Base-by-base conservation (phyloP, 2,888 invertebrate species). In the Gasteruption jaculator region DNA sequence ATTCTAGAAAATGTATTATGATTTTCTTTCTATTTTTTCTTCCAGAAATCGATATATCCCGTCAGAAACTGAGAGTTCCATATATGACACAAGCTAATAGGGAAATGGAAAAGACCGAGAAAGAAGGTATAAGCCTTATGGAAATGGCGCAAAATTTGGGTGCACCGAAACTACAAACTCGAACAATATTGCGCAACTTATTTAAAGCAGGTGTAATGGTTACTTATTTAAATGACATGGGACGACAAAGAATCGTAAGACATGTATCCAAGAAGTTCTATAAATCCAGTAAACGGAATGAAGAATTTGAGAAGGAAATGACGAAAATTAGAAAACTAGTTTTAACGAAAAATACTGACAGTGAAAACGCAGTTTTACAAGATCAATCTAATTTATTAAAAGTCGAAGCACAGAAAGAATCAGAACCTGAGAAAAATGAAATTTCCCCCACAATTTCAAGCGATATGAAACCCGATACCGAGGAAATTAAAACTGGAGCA, bases 181-280 rank as follows among this genome's bases (percentile, higher is more conserved):
- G 80, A 2, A 69, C 73, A 4, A 53, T 75, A 22, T 38, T 74
- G n/a, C 72, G 77, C 22, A 74, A 73, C 49, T 56, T 79, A 14
- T 63, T 65, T 24, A 74, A 65, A 41, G 50, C 54, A 19, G 65
- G 62, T 45, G 54, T 73, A n/a, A 66, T 79, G 4, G 72, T 74
- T 8, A 71, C 71, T 1, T 75, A 76, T 46, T 72, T 76, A 61
- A 72, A 74, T 30, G 79, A 79, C 51, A 61, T 72, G 27, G 80
- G 80, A 6, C 71, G 79, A 25, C 79, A 80, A 51, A 68, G 80
- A 29, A 68, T 75, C 1, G 68, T 71, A 7, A 74, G 72, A 58
- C 77, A 64, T 57, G 69, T 73, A 1, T 62, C 68, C 0, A 64
- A 62, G 30, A 66, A 57, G 40, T 68, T 58, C 36, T 65, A 66